These are phyloP conservation scores for Nomia melanderi DNA, from an alignment of 1,140 invertebrate species.

Conservation along the genomic window DNA sequence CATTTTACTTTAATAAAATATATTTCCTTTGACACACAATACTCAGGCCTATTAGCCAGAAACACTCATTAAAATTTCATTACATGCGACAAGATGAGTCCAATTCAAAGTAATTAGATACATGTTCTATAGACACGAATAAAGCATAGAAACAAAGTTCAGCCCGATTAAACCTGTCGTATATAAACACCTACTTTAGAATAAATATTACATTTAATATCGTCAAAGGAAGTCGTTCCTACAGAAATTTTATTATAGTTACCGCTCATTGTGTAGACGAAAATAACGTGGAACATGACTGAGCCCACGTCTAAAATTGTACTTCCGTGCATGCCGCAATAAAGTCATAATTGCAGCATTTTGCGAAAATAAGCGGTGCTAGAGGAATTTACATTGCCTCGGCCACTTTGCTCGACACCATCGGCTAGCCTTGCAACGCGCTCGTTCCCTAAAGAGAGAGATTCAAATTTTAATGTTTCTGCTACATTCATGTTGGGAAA, in stretches of 20 bases:
- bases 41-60: no score
- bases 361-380: constrained; percentile 43
- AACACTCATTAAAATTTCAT: no score
- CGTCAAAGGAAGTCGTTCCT: no score
- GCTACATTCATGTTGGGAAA: neutral
- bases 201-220: constrained; percentile 5
- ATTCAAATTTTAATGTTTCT: constrained; percentile 16
- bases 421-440: constrained; percentile 7
- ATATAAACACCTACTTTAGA: neutral
- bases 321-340: constrained; percentile 29
- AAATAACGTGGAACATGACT: neutral
- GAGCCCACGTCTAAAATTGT: constrained; percentile 36
- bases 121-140: no score
- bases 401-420: constrained; percentile 53
- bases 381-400: constrained; percentile 51
- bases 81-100: no score
- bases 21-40: no score
- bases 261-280: neutral
- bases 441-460: constrained; percentile 24
- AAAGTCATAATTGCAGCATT: constrained; percentile 52
- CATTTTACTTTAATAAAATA: no score
- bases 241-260: neutral
- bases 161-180: neutral
- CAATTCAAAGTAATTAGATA: no score
- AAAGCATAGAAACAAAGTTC: no score